These are phyloP conservation scores for rat (Rattus norvegicus) DNA, from an alignment of 2,113 vertebrate genomes.

Conservation along the genomic window GRCr8 NC_086023.1:93841001-93841500, in stretches of 20 bases:
- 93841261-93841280: neutral
- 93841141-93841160: neutral
- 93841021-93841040: neutral
- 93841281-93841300: neutral
- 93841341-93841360: too few species aligned
- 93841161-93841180: neutral
- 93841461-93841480: neutral
- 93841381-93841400: neutral
- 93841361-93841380: neutral
- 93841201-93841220: neutral
- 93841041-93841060: conserved; percentile 10
- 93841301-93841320: neutral
- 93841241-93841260: neutral
- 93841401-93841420: neutral
- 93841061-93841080: neutral
- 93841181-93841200: neutral
- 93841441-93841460: conserved; percentile 7
- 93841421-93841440: conserved; percentile 1
- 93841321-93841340: neutral
- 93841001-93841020: conserved; percentile 31
- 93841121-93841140: neutral
- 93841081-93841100: neutral
- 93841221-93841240: neutral
- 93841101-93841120: neutral
- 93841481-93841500: neutral